These are phyloP conservation scores for Sinocyclocheilus rhinocerous DNA, from an alignment of 2,113 vertebrate genomes.

Conservation along the genomic window DNA sequence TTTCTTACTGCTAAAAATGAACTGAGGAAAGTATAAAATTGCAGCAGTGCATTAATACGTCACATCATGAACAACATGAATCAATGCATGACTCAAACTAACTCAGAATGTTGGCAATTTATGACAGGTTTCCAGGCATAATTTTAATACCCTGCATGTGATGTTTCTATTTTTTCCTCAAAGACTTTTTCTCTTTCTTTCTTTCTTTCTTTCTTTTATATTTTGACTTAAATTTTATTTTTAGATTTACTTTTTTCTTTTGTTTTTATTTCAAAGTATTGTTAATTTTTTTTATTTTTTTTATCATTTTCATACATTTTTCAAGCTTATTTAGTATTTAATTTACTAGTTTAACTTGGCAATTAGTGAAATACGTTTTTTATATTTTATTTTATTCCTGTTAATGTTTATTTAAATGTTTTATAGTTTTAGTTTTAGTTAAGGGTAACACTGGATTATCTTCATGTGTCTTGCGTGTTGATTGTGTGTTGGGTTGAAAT, in stretches of 20 bases:
- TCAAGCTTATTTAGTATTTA: not conserved
- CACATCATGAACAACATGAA: not conserved
- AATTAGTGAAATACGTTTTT: not conserved
- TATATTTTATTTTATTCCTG: not conserved
- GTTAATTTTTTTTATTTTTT: not conserved
- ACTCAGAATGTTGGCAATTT: not conserved
- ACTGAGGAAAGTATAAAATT: not conserved
- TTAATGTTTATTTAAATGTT: not conserved
- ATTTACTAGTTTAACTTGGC: not conserved
- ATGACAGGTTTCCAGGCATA: not conserved
- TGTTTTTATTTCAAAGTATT: not conserved
- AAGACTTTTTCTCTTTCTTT: not conserved
- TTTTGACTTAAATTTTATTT: no score
- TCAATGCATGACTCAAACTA: not conserved
- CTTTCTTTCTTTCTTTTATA: no score
- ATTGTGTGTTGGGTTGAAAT: slow-evolving; percentile 24
- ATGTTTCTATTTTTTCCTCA: not conserved
- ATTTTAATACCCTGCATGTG: not conserved
- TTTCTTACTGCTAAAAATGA: not conserved
- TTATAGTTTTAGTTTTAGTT: not conserved
- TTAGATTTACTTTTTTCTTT: not conserved
- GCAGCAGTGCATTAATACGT: not conserved
- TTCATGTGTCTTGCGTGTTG: slow-evolving; percentile 5
- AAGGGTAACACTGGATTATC: no score
- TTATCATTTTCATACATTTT: not conserved